Evolutionary conservation across 2,113 vertebrate species (phyloP), one percentile per base, ranked within the genome.

Genomic region (Hippocampus barbouri): DNA sequence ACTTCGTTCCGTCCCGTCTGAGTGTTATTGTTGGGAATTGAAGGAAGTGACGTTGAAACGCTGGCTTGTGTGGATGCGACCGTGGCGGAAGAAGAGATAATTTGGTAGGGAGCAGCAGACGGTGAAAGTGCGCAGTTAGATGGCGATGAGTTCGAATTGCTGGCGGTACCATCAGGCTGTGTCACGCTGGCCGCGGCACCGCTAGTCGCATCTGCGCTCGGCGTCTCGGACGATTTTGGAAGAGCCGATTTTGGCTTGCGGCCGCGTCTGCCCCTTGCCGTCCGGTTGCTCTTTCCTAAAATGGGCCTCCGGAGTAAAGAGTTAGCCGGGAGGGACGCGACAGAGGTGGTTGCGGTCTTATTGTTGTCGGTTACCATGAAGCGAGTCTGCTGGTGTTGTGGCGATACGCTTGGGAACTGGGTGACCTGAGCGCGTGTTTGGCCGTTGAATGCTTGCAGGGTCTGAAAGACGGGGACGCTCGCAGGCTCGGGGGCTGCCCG

Each of bases 361-460:
- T 78, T 80, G 74, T 78, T 79, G 85, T 89, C 91, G 23, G 87
- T 86, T 57, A 93, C 80, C 45, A 92, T 87, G 72, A 91, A 88
- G 80, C 89, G 88, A 72, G 89, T 85, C 25, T 91, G 93, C 23
- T 92, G 87, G 61, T 93, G 94, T 51, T 85, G 89, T 72, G 86
- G 87, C 47, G 86, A 84, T 16, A 93, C 78, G 14, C 86, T 69
- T 25, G 89, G 83, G 66, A 87, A 93, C 65, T 41, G 92, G 69
- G 87, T 79, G 3, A 93, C 87, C 23, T 83, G 92, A 54, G 88
- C 80, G 70, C 84, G 91, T 49, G 87, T 76, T 67, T 89, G 86
- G 51, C 88, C 90, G 66, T 92, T 80, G 64, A 93, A 83, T 18
- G 87, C 73, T 43, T 91, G 89, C 69, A 92, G 73, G 3, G 91